Conservation (phyloP, 1,140 invertebrate species). For the Sitophilus oryzae region DNA sequence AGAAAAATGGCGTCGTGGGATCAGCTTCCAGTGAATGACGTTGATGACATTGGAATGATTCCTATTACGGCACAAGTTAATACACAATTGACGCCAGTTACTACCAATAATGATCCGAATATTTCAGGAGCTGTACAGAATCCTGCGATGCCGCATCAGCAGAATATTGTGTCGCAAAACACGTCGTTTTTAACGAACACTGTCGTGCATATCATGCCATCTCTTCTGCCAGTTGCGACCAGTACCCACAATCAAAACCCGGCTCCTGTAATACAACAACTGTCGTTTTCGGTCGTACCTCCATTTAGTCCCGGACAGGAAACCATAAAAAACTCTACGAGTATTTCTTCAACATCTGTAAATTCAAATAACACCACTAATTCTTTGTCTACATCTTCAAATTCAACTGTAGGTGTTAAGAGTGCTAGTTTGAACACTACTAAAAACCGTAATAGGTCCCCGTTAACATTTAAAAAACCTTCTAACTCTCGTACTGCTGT, state of each 20-base stretch:
- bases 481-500: neutral
- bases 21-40: neutral
- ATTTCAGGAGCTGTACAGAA: neutral
- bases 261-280: no score
- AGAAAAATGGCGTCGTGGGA: slow-evolving; percentile 17
- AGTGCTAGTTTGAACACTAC: neutral
- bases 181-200: no score
- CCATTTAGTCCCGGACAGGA: no score
- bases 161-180: no score
- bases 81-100: slow-evolving; percentile 5
- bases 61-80: no score
- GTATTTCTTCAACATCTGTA: no score
- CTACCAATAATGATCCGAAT: neutral
- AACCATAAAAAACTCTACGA: no score
- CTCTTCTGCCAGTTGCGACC: no score
- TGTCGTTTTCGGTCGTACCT: no score
- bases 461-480: neutral
- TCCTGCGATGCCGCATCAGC: neutral
- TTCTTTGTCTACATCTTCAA: neutral
- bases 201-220: no score
- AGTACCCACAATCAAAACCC: no score
- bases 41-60: no score
- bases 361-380: neutral
- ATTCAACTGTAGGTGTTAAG: neutral
- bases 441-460: neutral